Conservation (phyloP, 1,140 invertebrate species). For the Drosophila lacertosa region DNA sequence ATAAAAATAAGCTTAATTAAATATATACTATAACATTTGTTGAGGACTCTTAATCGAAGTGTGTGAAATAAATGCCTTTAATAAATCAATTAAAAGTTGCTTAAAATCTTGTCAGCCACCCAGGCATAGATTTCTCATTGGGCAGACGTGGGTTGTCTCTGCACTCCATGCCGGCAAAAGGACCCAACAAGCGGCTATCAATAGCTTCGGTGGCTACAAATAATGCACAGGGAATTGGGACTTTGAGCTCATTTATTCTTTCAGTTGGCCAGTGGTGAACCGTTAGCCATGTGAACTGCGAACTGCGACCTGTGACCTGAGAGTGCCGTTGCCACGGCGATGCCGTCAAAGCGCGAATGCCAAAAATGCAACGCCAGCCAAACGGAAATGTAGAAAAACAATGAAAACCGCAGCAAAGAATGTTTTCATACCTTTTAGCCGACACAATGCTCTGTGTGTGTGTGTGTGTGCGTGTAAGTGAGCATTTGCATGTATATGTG, state of each 20-base stretch:
- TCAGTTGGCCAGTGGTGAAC: slow-evolving; percentile 13
- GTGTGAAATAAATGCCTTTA: no score
- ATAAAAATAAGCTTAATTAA: no score
- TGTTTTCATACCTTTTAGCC: slow-evolving; percentile 73
- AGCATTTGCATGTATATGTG: slow-evolving; percentile 30
- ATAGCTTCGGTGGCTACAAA: slow-evolving; percentile 11
- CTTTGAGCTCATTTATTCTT: slow-evolving; percentile 23
- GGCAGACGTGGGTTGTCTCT: no score
- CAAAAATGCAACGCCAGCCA: slow-evolving; percentile 77
- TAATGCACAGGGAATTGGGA: slow-evolving; percentile 33
- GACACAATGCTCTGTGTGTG: slow-evolving; percentile 4
- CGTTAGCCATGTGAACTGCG: slow-evolving; percentile 2
- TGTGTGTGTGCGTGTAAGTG: slow-evolving; percentile 11
- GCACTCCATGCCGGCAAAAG: no score
- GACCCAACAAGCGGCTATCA: not conserved
- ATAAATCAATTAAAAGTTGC: no score
- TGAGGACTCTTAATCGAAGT: no score
- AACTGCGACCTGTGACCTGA: not conserved
- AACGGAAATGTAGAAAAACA: slow-evolving; percentile 71
- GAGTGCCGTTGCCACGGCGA: slow-evolving; percentile 7
- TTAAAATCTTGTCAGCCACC: no score
- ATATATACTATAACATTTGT: no score
- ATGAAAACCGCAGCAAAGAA: slow-evolving; percentile 78
- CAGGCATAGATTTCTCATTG: no score
- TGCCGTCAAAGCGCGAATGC: slow-evolving; percentile 78